Percentiles rank a stretch among this genome's conserved stretches.
Evolutionary conservation across 1,140 invertebrate species (phyloP).

Genomic region (Trachelipus rathkii): DNA sequence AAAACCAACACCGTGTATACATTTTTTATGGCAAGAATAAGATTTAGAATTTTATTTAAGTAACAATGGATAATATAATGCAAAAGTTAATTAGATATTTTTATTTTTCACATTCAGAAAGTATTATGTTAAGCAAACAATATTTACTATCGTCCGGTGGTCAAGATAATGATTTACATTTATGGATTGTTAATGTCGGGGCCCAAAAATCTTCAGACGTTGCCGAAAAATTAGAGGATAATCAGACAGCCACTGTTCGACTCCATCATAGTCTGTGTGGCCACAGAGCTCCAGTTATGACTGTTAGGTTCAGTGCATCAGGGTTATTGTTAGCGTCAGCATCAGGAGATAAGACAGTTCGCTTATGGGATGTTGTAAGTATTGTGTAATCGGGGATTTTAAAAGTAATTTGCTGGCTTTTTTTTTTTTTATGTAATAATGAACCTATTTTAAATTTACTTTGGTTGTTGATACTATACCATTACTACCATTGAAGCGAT

Average conservation of each 20-base stretch:
- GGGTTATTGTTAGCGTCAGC: conserved; percentile 88
- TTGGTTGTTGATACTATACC: too few relatives aligned
- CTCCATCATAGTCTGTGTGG: conserved; percentile 57
- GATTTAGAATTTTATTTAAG: too few relatives aligned
- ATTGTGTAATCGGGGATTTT: too few relatives aligned
- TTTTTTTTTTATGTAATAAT: too few relatives aligned
- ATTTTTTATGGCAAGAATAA: too few relatives aligned
- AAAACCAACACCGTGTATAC: too few relatives aligned
- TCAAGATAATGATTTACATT: conserved; percentile 67
- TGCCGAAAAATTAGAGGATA: conserved; percentile 6
- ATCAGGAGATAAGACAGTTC: conserved; percentile 66
- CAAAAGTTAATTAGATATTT: too few relatives aligned
- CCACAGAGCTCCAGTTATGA: conserved; percentile 74
- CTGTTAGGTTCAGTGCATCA: conserved; percentile 92
- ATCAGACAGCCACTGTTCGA: conserved; percentile 23
- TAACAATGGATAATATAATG: too few relatives aligned
- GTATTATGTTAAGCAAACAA: conserved; percentile 37
- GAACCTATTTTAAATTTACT: too few relatives aligned
- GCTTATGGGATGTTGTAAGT: conserved; percentile 71
- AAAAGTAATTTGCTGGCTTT: too few relatives aligned
- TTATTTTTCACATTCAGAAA: conserved; percentile 16
- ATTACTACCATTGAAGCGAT: too few relatives aligned
- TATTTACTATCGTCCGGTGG: conserved; percentile 65
- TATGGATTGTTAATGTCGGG: conserved; percentile 63
- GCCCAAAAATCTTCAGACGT: conserved; percentile 36